Evolutionary conservation across 2,113 vertebrate genomes (phyloP).

Genomic region (Percopsis transmontana): DNA sequence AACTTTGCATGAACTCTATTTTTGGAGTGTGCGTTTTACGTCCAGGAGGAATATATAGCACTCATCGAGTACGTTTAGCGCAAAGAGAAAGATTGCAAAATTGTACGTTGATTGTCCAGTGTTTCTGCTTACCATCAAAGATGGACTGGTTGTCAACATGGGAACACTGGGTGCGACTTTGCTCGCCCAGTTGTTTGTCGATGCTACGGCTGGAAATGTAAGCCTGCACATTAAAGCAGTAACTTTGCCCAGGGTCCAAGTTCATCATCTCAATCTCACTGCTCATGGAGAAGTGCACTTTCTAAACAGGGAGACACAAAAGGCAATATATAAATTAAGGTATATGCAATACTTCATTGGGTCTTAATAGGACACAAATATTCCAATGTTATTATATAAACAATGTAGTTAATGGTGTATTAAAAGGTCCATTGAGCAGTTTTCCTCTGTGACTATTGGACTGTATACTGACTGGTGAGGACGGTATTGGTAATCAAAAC

Average conservation of each 20-base stretch:
- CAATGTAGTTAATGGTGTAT: too few relatives aligned
- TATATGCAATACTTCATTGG: not conserved
- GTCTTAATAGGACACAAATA: not conserved
- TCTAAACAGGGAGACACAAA: slow-evolving; percentile 72
- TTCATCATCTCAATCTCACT: slow-evolving; percentile 67
- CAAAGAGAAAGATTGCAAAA: too few relatives aligned
- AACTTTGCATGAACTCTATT: not conserved
- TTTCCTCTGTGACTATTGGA: too few relatives aligned
- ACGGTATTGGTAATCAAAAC: too few relatives aligned
- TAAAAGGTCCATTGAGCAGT: too few relatives aligned
- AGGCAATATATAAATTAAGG: not conserved
- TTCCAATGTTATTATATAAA: too few relatives aligned
- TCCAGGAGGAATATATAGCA: too few relatives aligned
- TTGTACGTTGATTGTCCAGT: too few relatives aligned
- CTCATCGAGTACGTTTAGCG: too few relatives aligned
- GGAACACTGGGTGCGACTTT: slow-evolving; percentile 76
- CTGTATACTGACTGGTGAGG: too few relatives aligned
- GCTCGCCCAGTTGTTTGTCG: slow-evolving; percentile 74
- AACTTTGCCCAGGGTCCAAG: slow-evolving; percentile 78
- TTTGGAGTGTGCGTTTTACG: too few relatives aligned
- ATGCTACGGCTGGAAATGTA: slow-evolving; percentile 67
- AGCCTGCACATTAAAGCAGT: slow-evolving; percentile 87
- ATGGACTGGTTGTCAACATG: slow-evolving; percentile 2
- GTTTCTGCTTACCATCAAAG: slow-evolving; percentile 39
- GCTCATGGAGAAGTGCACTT: slow-evolving; percentile 60